Evolutionary conservation across 2,113 vertebrate genomes (phyloP).

Genomic region (Colossoma macropomum): DNA sequence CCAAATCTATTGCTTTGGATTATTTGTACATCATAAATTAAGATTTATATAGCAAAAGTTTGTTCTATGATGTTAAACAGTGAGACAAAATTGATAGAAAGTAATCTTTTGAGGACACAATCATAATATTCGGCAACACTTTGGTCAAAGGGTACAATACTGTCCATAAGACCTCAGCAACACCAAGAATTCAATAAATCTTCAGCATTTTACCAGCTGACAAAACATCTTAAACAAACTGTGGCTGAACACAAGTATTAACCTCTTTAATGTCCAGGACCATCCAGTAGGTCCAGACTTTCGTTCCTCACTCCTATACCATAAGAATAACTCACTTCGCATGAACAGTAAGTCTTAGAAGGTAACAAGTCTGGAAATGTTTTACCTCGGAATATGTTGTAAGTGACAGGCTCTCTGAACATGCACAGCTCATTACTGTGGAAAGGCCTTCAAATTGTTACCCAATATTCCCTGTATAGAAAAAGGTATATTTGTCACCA

Average conservation of each 20-base stretch:
- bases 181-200: neutral
- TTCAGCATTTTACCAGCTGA: neutral
- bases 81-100: neutral
- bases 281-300: too few species aligned
- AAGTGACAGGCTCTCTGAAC: neutral
- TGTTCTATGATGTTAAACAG: neutral
- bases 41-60: neutral
- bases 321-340: too few species aligned
- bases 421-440: neutral
- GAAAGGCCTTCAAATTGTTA: neutral
- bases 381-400: neutral
- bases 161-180: neutral
- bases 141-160: slow-evolving; percentile 8
- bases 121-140: slow-evolving; percentile 14
- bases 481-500: neutral
- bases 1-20: neutral
- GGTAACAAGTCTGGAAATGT: neutral
- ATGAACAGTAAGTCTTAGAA: too few species aligned
- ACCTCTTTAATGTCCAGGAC: too few species aligned
- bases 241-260: too few species aligned
- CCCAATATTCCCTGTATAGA: neutral
- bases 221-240: neutral
- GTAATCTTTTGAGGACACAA: neutral
- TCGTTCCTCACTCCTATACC: too few species aligned
- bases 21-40: slow-evolving; percentile 23